Evolutionary conservation across 1,140 invertebrate species (phyloP).

Genomic region (Mycetomoellerius zeteki): DNA sequence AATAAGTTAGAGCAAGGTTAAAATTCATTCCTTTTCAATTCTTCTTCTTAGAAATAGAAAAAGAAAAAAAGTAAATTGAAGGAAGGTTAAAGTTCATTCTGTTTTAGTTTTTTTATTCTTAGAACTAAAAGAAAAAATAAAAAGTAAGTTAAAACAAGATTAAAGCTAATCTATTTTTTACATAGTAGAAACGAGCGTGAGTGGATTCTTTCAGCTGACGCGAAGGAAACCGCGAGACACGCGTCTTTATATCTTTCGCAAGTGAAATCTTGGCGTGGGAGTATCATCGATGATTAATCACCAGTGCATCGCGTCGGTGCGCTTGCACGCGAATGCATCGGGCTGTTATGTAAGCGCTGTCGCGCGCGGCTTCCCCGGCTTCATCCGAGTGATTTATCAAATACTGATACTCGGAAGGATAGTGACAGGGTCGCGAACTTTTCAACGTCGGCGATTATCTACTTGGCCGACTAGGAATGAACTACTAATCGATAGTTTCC

Average conservation of each 20-base stretch:
- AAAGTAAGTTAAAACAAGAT: no score
- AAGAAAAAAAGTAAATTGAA: no score
- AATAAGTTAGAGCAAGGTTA: no score
- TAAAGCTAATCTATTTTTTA: no score
- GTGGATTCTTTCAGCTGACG: neutral
- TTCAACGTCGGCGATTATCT: neutral
- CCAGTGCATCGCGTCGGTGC: neutral
- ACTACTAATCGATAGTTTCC: neutral
- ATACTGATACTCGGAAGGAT: neutral
- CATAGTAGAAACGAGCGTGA: neutral
- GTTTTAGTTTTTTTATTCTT: no score
- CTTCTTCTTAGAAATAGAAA: no score
- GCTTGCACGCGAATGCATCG: neutral
- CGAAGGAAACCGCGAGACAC: constrained; percentile 10
- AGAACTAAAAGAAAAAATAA: no score
- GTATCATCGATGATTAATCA: constrained; percentile 31
- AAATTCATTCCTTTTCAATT: no score
- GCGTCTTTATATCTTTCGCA: constrained; percentile 1
- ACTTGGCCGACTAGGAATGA: neutral
- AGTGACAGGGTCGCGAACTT: constrained; percentile 14
- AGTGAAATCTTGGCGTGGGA: neutral
- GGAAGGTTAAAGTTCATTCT: no score
- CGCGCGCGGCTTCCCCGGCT: constrained; percentile 1
- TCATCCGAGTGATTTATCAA: neutral
- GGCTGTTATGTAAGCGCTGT: constrained; percentile 11